Evolutionary conservation across 2,888 invertebrate genomes (phyloP).

Genomic region (Axea sp.): DNA sequence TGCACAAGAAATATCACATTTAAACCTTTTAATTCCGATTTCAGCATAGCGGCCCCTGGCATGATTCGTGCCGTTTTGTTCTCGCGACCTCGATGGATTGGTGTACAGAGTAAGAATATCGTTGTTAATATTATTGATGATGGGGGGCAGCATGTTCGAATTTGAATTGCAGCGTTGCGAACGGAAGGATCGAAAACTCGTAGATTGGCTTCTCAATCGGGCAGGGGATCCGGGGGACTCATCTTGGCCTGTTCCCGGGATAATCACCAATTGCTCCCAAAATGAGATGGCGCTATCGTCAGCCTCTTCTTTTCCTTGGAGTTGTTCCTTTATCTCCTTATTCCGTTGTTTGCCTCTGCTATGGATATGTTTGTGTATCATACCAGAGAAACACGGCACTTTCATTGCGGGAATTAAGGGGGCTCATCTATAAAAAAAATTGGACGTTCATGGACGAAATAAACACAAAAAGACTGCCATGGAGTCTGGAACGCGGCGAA

Average conservation of each 20-base stretch:
- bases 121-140: constrained; percentile 77
- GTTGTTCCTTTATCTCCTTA: constrained; percentile 2
- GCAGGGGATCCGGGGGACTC: constrained; percentile 41
- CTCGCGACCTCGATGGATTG: constrained; percentile 68
- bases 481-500: no score
- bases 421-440: constrained; percentile 34
- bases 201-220: constrained; percentile 39
- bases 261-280: constrained; percentile 26
- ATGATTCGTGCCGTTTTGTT: constrained; percentile 65
- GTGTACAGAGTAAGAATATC: constrained; percentile 77
- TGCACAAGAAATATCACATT: no score
- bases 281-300: constrained; percentile 36
- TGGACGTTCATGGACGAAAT: background rate
- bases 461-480: no score
- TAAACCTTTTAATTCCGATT: constrained; percentile 77
- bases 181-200: constrained; percentile 50
- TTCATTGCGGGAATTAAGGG: constrained; percentile 22
- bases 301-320: background rate
- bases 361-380: constrained; percentile 48
- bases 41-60: constrained; percentile 77
- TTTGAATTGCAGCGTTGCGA: constrained; percentile 46
- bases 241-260: constrained; percentile 26
- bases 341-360: constrained; percentile 29
- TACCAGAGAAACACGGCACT: constrained; percentile 49
- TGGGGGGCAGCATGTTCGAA: constrained; percentile 75